These are phyloP conservation scores for Agapornis canus DNA, from an alignment of 2,797 vertebrate species.

Conservation along the genomic window DNA sequence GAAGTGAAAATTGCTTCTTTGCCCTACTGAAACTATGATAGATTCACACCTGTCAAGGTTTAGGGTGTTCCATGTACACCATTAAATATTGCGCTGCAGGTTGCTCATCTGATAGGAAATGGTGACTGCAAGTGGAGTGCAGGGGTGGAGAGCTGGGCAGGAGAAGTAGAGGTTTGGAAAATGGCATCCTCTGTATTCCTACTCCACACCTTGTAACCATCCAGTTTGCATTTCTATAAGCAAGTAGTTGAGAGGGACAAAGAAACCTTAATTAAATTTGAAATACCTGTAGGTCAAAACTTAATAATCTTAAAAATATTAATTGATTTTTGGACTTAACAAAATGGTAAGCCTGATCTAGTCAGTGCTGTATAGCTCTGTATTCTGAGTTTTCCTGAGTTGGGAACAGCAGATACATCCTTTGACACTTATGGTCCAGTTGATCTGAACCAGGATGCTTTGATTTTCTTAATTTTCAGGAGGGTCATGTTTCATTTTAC, in stretches of 20 bases:
- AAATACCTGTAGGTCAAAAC: neutral
- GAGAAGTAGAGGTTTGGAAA: neutral
- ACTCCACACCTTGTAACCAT: neutral
- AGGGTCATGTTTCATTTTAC: neutral
- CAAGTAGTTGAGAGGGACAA: neutral
- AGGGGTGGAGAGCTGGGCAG: neutral
- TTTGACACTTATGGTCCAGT: neutral
- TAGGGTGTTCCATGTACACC: neutral
- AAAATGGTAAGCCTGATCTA: neutral
- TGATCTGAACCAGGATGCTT: neutral
- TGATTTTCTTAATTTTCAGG: neutral
- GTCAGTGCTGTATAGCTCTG: neutral
- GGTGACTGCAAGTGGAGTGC: neutral
- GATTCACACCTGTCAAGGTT: neutral
- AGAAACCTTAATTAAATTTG: neutral
- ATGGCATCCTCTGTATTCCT: neutral
- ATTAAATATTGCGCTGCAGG: fast-evolving
- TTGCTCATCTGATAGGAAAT: neutral
- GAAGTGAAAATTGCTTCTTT: neutral
- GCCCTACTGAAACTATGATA: neutral
- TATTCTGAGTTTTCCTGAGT: neutral
- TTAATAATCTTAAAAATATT: neutral
- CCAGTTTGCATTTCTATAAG: neutral
- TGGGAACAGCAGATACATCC: neutral
- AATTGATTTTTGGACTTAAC: neutral